phyloP scores from a whole-genome alignment of 2,888 invertebrate species.

The Platycheirus albimanus region DNA sequence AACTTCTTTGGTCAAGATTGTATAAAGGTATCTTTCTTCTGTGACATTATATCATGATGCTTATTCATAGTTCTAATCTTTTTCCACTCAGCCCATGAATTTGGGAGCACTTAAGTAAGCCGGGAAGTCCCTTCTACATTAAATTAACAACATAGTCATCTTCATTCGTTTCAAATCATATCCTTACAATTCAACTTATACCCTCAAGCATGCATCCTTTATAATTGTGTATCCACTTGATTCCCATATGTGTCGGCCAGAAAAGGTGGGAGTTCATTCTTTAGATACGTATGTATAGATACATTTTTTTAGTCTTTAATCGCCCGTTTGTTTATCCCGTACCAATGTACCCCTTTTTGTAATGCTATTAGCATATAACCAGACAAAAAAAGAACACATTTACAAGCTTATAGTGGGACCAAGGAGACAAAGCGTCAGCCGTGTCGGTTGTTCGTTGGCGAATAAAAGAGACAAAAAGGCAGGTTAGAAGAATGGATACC shows the following conservation, averaged over 20 bases:
- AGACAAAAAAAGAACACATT: conserved; percentile 46
- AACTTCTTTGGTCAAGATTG: no score
- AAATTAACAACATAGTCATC: conserved; percentile 11
- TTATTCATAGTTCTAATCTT: not conserved
- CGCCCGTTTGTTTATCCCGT: conserved; percentile 40
- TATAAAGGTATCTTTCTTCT: no score
- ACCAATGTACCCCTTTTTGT: conserved; percentile 34
- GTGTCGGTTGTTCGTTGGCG: conserved; percentile 11
- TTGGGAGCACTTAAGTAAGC: conserved; percentile 4
- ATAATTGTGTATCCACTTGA: not conserved
- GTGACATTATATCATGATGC: no score
- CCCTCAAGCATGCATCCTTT: not conserved
- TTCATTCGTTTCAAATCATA: conserved; percentile 2
- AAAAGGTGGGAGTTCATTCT: conserved; percentile 4
- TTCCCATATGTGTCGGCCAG: not conserved
- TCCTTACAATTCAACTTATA: not conserved
- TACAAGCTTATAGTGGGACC: conserved; percentile 31
- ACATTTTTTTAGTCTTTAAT: conserved; percentile 28
- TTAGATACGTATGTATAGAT: not conserved
- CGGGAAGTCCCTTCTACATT: no score
- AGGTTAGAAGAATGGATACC: conserved; percentile 38
- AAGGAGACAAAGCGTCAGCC: conserved; percentile 29
- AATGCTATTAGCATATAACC: conserved; percentile 59
- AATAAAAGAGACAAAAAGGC: conserved; percentile 10
- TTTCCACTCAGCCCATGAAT: not conserved